Conservation (phyloP, 1,140 invertebrate genomes). For the Drosophila athabasca region DNA sequence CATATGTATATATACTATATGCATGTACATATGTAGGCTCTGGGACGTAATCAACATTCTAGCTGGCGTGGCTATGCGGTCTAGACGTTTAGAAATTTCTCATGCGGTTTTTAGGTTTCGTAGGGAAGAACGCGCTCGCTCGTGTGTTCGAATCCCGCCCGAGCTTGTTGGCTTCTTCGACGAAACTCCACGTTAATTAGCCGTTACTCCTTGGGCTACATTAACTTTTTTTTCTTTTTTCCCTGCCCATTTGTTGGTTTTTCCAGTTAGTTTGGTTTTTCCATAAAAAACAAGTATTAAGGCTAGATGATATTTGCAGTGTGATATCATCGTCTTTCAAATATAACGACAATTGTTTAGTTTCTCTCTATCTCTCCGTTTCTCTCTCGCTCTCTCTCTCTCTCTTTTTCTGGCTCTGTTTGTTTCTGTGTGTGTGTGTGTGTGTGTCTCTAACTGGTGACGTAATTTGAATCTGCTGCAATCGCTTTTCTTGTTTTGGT, state of each 20-base stretch:
- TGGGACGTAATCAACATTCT: background rate
- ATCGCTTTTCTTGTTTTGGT: slow-evolving; percentile 66
- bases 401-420: background rate
- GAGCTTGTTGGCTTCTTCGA: slow-evolving; percentile 76
- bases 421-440: background rate
- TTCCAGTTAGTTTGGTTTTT: background rate
- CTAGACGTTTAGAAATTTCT: slow-evolving; percentile 7
- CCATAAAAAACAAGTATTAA: background rate
- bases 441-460: slow-evolving; percentile 43
- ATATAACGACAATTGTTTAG: slow-evolving; percentile 20
- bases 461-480: slow-evolving; percentile 66
- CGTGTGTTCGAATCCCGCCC: slow-evolving; percentile 58
- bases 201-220: slow-evolving; percentile 75
- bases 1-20: no score
- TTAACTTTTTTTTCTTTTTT: slow-evolving; percentile 52
- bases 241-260: background rate
- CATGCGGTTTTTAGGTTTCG: background rate
- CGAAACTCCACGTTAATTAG: slow-evolving; percentile 70
- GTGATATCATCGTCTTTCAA: slow-evolving; percentile 29
- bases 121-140: background rate
- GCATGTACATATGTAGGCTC: background rate
- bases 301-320: background rate
- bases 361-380: background rate
- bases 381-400: slow-evolving; percentile 1
- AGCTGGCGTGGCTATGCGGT: slow-evolving; percentile 37